Percentiles rank a stretch among this genome's conserved stretches.
phyloP scores from a whole-genome alignment of 2,113 vertebrate genomes.

The Planiliza haematocheilus region DNA sequence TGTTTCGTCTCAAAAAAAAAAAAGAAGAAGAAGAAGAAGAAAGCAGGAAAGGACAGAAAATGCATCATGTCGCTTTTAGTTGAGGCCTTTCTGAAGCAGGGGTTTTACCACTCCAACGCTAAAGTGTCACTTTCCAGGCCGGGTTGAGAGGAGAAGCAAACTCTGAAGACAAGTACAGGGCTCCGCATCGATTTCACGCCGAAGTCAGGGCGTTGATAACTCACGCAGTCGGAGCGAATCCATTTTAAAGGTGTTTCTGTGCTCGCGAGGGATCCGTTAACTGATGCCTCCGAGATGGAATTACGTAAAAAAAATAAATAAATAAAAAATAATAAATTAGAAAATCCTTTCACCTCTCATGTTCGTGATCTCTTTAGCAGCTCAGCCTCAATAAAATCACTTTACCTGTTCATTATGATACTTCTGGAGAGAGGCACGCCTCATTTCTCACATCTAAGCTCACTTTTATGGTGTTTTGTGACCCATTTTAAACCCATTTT shows the following conservation, averaged over 20 bases:
- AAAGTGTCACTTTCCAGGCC: constrained; percentile 19
- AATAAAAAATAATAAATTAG: too few species aligned
- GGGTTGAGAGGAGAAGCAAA: background rate
- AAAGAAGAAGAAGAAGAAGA: too few species aligned
- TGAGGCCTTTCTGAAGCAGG: background rate
- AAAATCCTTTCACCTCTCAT: background rate
- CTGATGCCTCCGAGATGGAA: too few species aligned
- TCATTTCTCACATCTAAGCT: too few species aligned
- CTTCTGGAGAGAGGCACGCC: too few species aligned
- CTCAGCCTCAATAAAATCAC: constrained; percentile 2
- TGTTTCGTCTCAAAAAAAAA: background rate
- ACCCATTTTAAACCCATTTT: too few species aligned
- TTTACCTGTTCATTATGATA: background rate
- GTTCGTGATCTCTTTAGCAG: constrained; percentile 1
- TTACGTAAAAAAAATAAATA: too few species aligned
- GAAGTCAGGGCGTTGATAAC: constrained; percentile 61
- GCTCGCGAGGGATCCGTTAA: constrained; percentile 34
- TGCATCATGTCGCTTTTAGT: constrained; percentile 22
- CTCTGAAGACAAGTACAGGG: constrained; percentile 44
- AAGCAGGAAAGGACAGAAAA: constrained; percentile 21
- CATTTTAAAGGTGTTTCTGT: constrained; percentile 64
- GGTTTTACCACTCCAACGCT: background rate
- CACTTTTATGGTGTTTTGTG: too few species aligned
- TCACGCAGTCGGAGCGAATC: constrained; percentile 48
- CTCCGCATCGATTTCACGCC: constrained; percentile 54